Evolutionary conservation across 1,140 invertebrate genomes (phyloP).

Genomic region (Dreissena polymorpha): DNA sequence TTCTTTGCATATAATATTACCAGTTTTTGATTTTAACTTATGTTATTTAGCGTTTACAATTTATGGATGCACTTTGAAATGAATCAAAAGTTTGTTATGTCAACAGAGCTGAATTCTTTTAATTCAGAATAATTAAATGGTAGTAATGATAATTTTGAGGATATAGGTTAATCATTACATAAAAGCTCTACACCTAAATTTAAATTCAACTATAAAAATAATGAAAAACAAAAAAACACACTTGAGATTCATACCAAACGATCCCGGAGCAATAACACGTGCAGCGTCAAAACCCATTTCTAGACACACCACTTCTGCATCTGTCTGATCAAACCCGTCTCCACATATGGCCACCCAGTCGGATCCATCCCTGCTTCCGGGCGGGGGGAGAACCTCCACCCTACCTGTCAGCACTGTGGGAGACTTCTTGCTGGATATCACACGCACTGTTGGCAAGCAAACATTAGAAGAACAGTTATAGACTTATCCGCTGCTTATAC

Average conservation of each 20-base stretch:
- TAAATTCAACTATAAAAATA: too few relatives aligned
- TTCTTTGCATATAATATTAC: too few relatives aligned
- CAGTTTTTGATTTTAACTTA: too few relatives aligned
- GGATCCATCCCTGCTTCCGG: not conserved
- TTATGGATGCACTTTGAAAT: too few relatives aligned
- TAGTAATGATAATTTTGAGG: too few relatives aligned
- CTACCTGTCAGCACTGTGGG: constrained; percentile 83
- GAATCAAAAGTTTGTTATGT: too few relatives aligned
- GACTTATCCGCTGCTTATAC: not conserved
- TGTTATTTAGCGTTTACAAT: too few relatives aligned
- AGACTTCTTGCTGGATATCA: constrained; percentile 53
- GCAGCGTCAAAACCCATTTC: constrained; percentile 73
- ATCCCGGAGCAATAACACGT: constrained; percentile 56
- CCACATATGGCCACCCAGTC: constrained; percentile 71
- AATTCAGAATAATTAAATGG: too few relatives aligned
- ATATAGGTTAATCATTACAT: too few relatives aligned
- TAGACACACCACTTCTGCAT: constrained; percentile 69
- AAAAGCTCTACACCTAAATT: too few relatives aligned
- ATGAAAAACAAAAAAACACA: too few relatives aligned
- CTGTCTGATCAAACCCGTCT: constrained; percentile 63
- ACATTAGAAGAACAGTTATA: not conserved
- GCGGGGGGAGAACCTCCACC: constrained; percentile 82
- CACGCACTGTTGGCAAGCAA: constrained; percentile 56
- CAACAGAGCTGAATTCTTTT: too few relatives aligned
- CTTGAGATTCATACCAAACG: constrained; percentile 48